phyloP scores from a whole-genome alignment of 2,797 vertebrate species.

The Mycteria americana region DNA sequence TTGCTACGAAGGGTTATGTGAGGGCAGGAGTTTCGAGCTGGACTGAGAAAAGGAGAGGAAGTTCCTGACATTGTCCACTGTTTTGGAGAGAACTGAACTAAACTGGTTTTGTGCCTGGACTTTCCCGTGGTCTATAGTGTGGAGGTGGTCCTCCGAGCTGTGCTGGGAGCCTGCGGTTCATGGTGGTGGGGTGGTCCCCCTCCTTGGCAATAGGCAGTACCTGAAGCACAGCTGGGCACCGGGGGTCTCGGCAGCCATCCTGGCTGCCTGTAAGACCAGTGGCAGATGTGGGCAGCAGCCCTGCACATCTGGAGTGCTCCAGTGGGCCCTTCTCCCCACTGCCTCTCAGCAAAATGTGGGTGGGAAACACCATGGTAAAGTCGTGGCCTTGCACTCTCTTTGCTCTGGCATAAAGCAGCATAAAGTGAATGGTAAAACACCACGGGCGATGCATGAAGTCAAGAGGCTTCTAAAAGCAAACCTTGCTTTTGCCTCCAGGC shows the following conservation, averaged over 20 bases:
- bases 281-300: neutral
- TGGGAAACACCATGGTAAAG: neutral
- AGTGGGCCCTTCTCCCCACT: neutral
- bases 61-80: rapidly evolving
- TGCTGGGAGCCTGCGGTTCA: neutral
- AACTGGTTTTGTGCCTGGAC: neutral
- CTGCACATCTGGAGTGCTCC: neutral
- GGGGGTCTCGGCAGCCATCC: rapidly evolving
- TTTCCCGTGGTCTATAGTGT: neutral
- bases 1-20: neutral
- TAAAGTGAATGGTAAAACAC: neutral
- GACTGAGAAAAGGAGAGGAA: neutral
- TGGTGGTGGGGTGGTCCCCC: neutral
- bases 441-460: rapidly evolving
- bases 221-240: neutral
- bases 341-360: neutral
- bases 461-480: neutral
- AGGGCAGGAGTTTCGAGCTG: neutral
- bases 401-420: neutral
- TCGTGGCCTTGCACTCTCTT: neutral
- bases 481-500: neutral
- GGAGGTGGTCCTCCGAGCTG: neutral
- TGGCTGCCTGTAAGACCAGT: rapidly evolving
- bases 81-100: neutral
- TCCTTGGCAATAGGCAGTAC: neutral